phyloP scores from a whole-genome alignment of 2,888 invertebrate genomes.

The Chrysodeixis includens region DNA sequence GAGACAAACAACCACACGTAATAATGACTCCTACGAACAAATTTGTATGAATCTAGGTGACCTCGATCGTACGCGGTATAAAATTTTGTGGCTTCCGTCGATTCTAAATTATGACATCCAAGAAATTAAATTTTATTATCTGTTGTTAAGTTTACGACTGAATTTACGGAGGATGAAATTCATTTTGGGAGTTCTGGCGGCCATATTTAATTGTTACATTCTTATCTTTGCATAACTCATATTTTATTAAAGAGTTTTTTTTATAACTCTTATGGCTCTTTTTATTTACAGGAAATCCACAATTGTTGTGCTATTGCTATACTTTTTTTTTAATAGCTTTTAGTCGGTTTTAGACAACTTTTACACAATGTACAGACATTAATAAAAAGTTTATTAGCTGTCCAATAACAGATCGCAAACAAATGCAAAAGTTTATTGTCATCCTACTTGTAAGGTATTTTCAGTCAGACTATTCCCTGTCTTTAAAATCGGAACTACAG shows the following conservation, averaged over 20 bases:
- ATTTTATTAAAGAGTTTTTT: no score
- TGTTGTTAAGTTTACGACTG: conserved; percentile 51
- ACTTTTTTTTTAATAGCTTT: no score
- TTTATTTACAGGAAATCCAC: no score
- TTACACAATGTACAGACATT: no score
- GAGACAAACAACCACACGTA: no score
- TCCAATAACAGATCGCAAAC: conserved; percentile 29
- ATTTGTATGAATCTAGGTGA: conserved; percentile 65
- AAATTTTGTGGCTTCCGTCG: conserved; percentile 46
- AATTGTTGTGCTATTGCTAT: no score
- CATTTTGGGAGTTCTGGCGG: conserved; percentile 18
- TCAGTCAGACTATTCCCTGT: conserved; percentile 35
- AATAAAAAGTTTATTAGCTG: conserved; percentile 12
- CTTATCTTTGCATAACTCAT: neutral
- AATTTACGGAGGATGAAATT: conserved; percentile 46
- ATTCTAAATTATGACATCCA: conserved; percentile 38
- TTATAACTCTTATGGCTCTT: no score
- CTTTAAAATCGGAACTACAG: conserved; percentile 45
- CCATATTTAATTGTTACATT: conserved; percentile 10
- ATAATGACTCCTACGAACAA: no score
- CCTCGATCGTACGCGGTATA: conserved; percentile 58
- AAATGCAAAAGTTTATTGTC: conserved; percentile 45
- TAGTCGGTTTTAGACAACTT: no score
- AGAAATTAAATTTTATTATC: conserved; percentile 52
- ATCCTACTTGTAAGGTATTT: conserved; percentile 48